These are phyloP conservation scores for Melieria crassipennis DNA, from an alignment of 2,888 invertebrate species.

Conservation along the genomic window DNA sequence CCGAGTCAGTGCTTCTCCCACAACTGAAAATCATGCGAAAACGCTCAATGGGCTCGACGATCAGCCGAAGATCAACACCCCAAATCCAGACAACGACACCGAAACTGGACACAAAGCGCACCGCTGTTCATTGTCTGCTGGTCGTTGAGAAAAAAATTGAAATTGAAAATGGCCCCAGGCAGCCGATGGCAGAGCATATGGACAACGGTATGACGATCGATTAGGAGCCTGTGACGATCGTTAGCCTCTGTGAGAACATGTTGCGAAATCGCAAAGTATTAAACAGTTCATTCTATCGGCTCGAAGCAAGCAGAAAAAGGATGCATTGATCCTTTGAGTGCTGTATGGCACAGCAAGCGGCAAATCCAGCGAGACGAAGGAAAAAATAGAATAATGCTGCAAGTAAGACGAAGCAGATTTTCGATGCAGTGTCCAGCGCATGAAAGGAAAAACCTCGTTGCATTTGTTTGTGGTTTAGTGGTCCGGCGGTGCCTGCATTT, in stretches of 20 bases:
- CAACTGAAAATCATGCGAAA: not conserved
- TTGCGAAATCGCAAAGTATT: slow-evolving; percentile 22
- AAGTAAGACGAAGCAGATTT: not conserved
- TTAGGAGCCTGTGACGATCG: not conserved
- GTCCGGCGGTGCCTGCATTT: too few species aligned
- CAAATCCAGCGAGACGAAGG: not conserved
- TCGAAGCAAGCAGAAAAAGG: slow-evolving; percentile 15
- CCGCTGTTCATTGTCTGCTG: slow-evolving; percentile 10
- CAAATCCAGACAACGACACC: not conserved
- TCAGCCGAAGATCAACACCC: not conserved
- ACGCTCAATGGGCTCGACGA: not conserved
- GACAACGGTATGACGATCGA: too few species aligned
- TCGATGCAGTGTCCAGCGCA: too few species aligned
- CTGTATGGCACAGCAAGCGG: slow-evolving; percentile 20
- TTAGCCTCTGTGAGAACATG: slow-evolving; percentile 9
- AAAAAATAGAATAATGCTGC: not conserved
- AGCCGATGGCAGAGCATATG: slow-evolving; percentile 1
- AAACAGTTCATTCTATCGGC: not conserved
- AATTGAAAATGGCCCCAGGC: not conserved
- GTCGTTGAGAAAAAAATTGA: not conserved
- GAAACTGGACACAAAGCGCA: slow-evolving; percentile 2
- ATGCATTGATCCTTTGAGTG: slow-evolving; percentile 21
- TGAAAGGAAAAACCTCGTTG: too few species aligned
- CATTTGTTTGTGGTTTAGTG: too few species aligned
- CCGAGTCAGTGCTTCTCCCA: too few species aligned